Evolutionary conservation across 2,888 invertebrate genomes (phyloP).

Genomic region (Carcina quercana): DNA sequence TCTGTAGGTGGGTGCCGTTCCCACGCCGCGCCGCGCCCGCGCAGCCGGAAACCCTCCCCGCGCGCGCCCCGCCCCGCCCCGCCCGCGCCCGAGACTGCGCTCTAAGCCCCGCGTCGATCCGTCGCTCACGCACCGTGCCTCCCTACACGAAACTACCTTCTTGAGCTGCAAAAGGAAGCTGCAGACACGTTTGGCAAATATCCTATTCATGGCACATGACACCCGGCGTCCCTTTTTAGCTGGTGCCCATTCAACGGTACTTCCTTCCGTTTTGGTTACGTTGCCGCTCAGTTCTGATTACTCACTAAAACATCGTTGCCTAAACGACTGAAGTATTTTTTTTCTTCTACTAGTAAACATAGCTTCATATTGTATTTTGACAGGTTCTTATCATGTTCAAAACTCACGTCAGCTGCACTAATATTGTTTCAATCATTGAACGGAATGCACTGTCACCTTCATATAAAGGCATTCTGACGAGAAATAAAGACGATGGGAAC

Average conservation of each 20-base stretch:
- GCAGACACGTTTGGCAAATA: slow-evolving; percentile 60
- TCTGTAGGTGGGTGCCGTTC: slow-evolving; percentile 65
- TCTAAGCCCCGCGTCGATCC: slow-evolving; percentile 58
- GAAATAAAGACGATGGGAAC: too few relatives aligned
- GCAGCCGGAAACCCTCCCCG: slow-evolving; percentile 57
- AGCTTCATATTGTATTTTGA: too few relatives aligned
- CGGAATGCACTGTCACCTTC: too few relatives aligned
- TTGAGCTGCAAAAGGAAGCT: slow-evolving; percentile 54
- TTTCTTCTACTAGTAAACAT: too few relatives aligned
- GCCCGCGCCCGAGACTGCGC: slow-evolving; percentile 34
- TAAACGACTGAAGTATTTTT: too few relatives aligned
- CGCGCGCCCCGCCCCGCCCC: slow-evolving; percentile 25
- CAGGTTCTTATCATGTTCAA: too few relatives aligned
- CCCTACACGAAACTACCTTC: slow-evolving; percentile 40
- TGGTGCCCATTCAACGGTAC: slow-evolving; percentile 45
- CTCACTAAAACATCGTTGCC: background rate
- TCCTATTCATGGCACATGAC: slow-evolving; percentile 42
- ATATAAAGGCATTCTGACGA: too few relatives aligned
- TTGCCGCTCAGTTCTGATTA: background rate
- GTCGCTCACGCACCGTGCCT: slow-evolving; percentile 56
- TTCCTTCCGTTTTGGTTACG: slow-evolving; percentile 44
- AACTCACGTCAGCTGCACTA: too few relatives aligned
- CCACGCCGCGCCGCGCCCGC: slow-evolving; percentile 67
- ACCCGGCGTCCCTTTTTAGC: slow-evolving; percentile 38
- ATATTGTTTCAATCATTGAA: too few relatives aligned